Percentiles rank a stretch among this genome's conserved stretches.
Conservation (phyloP, 2,797 vertebrate genomes). For the Fringilla coelebs region DNA sequence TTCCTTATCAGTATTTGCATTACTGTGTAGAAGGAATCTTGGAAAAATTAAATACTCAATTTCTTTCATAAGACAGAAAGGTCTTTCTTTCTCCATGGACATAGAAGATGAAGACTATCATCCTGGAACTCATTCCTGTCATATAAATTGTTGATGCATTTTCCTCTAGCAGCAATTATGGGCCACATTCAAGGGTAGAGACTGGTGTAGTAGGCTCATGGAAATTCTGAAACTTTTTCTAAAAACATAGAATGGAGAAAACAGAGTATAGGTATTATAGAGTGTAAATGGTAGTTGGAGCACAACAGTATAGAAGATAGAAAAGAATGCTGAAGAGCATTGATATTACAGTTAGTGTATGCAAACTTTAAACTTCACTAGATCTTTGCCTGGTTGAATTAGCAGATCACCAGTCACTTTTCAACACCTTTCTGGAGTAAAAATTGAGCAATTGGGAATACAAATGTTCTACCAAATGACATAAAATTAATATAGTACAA, state of each 20-base stretch:
- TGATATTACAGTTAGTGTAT: not conserved
- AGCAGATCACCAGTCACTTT: not conserved
- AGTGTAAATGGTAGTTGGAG: not conserved
- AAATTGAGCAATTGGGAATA: not conserved
- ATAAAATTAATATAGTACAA: not conserved
- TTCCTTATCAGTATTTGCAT: not conserved
- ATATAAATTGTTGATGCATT: not conserved
- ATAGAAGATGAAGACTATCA: not conserved
- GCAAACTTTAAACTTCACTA: not conserved
- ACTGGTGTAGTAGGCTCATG: not conserved
- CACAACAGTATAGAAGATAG: not conserved
- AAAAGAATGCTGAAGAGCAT: not conserved
- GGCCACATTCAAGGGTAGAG: not conserved
- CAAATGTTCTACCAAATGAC: not conserved
- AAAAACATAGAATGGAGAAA: not conserved
- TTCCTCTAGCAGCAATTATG: not conserved
- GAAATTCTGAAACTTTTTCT: not conserved
- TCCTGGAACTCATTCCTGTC: not conserved
- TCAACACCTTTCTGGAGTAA: not conserved
- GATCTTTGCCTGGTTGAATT: not conserved
- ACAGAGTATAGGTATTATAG: not conserved
- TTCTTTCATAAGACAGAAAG: not conserved
- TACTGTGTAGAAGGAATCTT: not conserved
- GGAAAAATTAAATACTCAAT: not conserved
- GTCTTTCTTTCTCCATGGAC: rapidly evolving